Evolutionary conservation across 2,797 vertebrate genomes (phyloP).

Genomic region (Sebastes hopkinsi): DNA sequence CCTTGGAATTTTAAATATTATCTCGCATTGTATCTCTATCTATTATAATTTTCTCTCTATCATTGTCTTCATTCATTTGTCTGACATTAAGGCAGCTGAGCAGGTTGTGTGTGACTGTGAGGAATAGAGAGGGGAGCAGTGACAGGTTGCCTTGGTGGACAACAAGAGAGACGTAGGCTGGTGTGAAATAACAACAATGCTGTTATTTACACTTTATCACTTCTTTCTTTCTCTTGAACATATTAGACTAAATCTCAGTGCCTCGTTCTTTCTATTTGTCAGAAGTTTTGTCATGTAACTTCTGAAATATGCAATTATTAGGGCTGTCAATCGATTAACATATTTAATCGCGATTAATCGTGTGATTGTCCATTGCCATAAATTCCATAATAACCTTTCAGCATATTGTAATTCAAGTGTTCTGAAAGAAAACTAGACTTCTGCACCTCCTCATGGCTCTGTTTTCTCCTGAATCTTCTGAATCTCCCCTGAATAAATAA

Average conservation of each 20-base stretch:
- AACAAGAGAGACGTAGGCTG: conserved; percentile 65
- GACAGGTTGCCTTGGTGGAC: conserved; percentile 58
- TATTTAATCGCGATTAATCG: background rate
- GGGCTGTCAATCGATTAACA: background rate
- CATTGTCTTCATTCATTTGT: conserved; percentile 12
- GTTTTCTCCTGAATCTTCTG: no score
- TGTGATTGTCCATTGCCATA: no score
- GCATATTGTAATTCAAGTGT: no score
- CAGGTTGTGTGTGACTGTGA: conserved; percentile 39
- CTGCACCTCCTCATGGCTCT: no score
- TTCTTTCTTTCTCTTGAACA: conserved; percentile 40
- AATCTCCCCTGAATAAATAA: no score
- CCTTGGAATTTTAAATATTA: background rate
- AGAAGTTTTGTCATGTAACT: conserved; percentile 16
- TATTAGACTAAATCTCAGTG: conserved; percentile 33
- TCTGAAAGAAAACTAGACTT: no score
- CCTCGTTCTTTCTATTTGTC: conserved; percentile 14
- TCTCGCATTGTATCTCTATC: fast-evolving
- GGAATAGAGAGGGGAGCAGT: conserved; percentile 41
- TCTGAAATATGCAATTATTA: conserved; percentile 15
- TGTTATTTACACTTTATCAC: conserved; percentile 64
- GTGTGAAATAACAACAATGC: conserved; percentile 67
- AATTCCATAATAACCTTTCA: background rate
- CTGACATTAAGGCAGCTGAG: conserved; percentile 43
- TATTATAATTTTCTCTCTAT: background rate